Percentiles rank a stretch among this genome's conserved stretches.
Evolutionary conservation across 1,140 invertebrate species (phyloP).

Genomic region (Pinna nobilis): DNA sequence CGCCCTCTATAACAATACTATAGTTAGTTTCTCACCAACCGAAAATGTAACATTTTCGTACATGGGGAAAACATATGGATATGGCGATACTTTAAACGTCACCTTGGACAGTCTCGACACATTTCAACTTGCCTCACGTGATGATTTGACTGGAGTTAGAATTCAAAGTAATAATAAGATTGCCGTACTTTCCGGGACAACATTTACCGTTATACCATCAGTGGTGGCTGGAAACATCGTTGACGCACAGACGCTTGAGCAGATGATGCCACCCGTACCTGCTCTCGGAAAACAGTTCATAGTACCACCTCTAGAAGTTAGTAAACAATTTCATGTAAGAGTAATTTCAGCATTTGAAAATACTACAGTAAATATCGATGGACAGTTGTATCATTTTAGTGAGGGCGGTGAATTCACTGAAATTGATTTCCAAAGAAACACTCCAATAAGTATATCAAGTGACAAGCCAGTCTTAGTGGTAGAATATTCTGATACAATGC

Average conservation of each 20-base stretch:
- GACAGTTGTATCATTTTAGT: not conserved
- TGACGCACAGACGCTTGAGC: slow-evolving; percentile 12
- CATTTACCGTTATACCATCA: slow-evolving; percentile 11
- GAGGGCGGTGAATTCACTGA: not conserved
- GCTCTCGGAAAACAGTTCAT: slow-evolving; percentile 5
- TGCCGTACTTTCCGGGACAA: slow-evolving; percentile 31
- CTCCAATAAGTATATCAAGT: slow-evolving; percentile 3
- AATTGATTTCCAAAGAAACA: not conserved
- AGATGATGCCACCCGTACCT: slow-evolving; percentile 5
- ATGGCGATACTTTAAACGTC: slow-evolving; percentile 37
- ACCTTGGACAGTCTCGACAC: slow-evolving; percentile 44
- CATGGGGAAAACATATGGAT: slow-evolving; percentile 34
- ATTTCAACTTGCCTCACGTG: slow-evolving; percentile 35
- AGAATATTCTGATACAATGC: slow-evolving; percentile 1
- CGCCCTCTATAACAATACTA: slow-evolving; percentile 36
- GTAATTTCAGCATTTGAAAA: not conserved
- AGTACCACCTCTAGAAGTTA: not conserved
- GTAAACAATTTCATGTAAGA: slow-evolving; percentile 1
- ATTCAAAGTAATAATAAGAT: slow-evolving; percentile 12
- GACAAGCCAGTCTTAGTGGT: slow-evolving; percentile 11
- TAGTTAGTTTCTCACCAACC: slow-evolving; percentile 30
- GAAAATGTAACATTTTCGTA: slow-evolving; percentile 20
- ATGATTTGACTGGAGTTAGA: slow-evolving; percentile 22
- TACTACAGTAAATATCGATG: not conserved
- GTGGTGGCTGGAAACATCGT: not conserved